These are phyloP conservation scores for Melanophora roralis DNA, from an alignment of 2,888 invertebrate genomes.

Conservation along the genomic window DNA sequence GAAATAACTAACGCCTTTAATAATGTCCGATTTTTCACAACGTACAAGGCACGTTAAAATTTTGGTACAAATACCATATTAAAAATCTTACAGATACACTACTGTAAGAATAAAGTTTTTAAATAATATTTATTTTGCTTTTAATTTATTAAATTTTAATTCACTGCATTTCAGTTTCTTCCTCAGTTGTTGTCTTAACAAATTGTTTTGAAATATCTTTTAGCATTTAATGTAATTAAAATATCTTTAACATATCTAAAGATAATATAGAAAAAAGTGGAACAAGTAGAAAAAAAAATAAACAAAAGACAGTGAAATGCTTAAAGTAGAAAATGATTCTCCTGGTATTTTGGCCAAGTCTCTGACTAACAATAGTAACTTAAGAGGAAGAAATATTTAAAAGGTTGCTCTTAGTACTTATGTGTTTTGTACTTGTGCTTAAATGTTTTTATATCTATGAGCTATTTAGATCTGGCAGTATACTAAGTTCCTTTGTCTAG, in stretches of 20 bases:
- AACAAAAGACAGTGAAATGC: constrained; percentile 19
- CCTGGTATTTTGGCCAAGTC: constrained; percentile 28
- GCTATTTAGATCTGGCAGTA: no score
- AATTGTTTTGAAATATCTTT: background rate
- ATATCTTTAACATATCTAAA: background rate
- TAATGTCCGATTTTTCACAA: no score
- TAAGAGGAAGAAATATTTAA: constrained; percentile 42
- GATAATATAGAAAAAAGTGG: background rate
- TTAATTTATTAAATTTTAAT: no score
- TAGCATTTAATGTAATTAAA: background rate
- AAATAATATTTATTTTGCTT: no score
- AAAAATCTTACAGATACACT: no score
- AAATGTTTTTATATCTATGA: constrained; percentile 9
- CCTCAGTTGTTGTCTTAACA: background rate
- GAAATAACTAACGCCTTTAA: no score
- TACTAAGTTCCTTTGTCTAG: no score
- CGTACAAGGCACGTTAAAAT: no score
- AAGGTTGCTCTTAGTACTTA: constrained; percentile 35
- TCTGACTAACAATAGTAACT: constrained; percentile 34
- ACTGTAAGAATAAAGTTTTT: no score
- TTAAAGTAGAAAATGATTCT: constrained; percentile 42
- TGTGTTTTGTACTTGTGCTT: constrained; percentile 39
- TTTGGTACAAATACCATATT: no score
- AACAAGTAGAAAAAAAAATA: background rate
- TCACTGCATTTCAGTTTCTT: no score